These are phyloP conservation scores for Catocala nupta DNA, from an alignment of 2,888 invertebrate genomes.

Conservation along the genomic window DNA sequence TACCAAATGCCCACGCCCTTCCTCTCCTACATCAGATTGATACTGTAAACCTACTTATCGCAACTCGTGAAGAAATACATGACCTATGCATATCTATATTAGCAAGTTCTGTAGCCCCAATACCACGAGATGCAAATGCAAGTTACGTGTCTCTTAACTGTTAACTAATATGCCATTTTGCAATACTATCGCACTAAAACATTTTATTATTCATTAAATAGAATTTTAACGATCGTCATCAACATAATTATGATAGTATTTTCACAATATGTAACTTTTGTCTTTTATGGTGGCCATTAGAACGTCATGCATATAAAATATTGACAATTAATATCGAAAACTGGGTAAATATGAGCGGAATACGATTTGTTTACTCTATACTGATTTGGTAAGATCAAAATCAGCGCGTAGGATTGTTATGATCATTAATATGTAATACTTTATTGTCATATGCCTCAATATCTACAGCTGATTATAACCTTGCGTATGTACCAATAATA, in stretches of 20 bases:
- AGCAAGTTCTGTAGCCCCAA: conserved; percentile 12
- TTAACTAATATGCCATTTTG: conserved; percentile 32
- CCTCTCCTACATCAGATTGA: too few relatives aligned
- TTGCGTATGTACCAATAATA: background rate
- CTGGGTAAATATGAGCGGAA: conserved; percentile 15
- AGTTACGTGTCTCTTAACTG: conserved; percentile 9
- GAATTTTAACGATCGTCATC: conserved; percentile 36
- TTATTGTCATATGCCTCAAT: background rate
- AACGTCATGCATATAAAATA: conserved; percentile 31
- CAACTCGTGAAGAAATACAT: too few relatives aligned
- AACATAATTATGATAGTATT: conserved; percentile 34
- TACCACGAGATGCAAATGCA: background rate
- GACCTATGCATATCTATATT: background rate
- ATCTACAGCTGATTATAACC: background rate
- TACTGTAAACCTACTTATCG: too few relatives aligned
- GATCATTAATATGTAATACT: conserved; percentile 7
- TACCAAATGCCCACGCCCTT: too few relatives aligned
- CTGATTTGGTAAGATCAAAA: conserved; percentile 17
- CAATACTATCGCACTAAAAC: conserved; percentile 21
- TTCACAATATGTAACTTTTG: conserved; percentile 40
- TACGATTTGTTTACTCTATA: conserved; percentile 19
- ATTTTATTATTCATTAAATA: conserved; percentile 41
- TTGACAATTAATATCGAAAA: conserved; percentile 22
- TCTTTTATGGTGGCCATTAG: conserved; percentile 37
- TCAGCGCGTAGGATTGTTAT: conserved; percentile 18